Base-by-base conservation (phyloP, 2,797 vertebrate genomes). In the Siniperca undulata region DNA sequence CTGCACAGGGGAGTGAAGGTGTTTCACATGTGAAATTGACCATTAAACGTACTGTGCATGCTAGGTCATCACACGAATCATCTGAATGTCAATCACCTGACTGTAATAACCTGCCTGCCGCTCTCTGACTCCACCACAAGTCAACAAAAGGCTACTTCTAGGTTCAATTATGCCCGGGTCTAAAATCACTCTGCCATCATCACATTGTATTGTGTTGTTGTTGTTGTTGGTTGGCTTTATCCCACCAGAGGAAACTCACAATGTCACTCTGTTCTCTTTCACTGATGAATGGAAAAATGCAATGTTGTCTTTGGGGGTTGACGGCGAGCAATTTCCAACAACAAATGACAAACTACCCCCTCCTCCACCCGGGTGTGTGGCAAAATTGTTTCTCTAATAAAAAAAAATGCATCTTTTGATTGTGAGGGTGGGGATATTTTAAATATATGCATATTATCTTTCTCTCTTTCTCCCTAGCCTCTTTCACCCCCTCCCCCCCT, bases 361-460 rank as follows among this genome's bases (percentile, higher is more conserved):
- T 89, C 91, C 90, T 89, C 89, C 86, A 82, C 80, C 62, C 55
- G 75, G 64, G 80, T 89, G 83, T 91, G 90, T 85, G 84, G 88
- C 83, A 91, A 94, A 95, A 94, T 92, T 81, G 92, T 94, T 94
- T 94, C 83, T 89, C 92, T 95, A 94, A 94, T 94, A n/a, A 94
- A 94, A 92, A 91, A 86, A 94, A 93, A 86, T 76, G 83, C 91
- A 94, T 95, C 90, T 94, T 95, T 95, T 96, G 94, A 95, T 95
- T 94, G 89, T 90, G 90, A 93, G 94, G 91, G 92, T 87, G 89
- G 93, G 90, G 87, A 93, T 94, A 91, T 95, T 94, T 95, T 89
- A 94, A 95, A 95, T 94, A 91, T 95, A 94, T 95, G 94, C 94
- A 94, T 90, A 93, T 94, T 95, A 95, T 95, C 95, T 95, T 90